Base-by-base conservation (phyloP, 2,888 invertebrate species). In the Creontiades dilutus region DNA sequence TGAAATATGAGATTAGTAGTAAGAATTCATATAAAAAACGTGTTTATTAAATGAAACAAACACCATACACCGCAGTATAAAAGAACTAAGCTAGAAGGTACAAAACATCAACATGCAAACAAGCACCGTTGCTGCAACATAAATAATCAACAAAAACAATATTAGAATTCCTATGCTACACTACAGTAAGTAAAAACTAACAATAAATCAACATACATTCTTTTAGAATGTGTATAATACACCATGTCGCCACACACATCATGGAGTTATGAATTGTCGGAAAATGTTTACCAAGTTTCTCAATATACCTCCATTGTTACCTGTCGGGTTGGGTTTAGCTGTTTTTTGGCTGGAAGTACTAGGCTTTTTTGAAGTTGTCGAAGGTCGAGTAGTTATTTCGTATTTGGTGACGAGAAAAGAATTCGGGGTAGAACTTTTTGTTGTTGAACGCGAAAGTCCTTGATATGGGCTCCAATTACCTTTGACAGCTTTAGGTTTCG, bases 1-100 rank as follows among this genome's bases (percentile, higher is more conserved):
- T 86, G 86, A 68, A 75, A 86, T 37, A 88, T 86, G 76, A 88
- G 88, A 88, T 88, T 88, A 88, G 88, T 88, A 88, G 52, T 47
- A 75, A 86, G 52, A 52, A 19, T 52, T 76, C 27, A n/a, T 68
- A 76, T 78, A 27, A 78, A 81, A 88, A 52, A 52, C 68, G 48
- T 76, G 52, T 88, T 88, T 88, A 88, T 88, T 88, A 48, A 86
- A 14, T 28, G 57, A 57, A 85, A 28, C 46, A 80, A 88, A 80
- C 48, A 88, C 88, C 88, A 88, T 78, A 88, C 88, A 88, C 88
- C 88, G 75, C 28, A 82, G 82, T 82, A 82, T 16, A 85, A 57
- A 85, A 68, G 68, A 46, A 46, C 47, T 80, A 82, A 23, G 19
- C 82, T 27, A 82, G 52, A 82, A 47, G 27, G 46, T 85, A 82